Evolutionary conservation across 1,140 invertebrate species (phyloP).

Genomic region (Physella acuta): DNA sequence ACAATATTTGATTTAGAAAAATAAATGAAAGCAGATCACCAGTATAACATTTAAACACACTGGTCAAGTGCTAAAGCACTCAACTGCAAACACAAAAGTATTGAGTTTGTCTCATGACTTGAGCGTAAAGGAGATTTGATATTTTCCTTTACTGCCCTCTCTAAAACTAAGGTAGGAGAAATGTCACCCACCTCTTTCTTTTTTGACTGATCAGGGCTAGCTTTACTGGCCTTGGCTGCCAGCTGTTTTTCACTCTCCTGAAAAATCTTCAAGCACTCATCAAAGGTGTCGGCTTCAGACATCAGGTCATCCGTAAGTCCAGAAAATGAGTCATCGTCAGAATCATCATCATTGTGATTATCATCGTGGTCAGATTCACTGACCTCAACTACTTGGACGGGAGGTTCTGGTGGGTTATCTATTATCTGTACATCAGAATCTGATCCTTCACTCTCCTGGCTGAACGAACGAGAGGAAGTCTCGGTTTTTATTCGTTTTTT

Average conservation of each 20-base stretch:
- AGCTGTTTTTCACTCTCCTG: constrained; percentile 60
- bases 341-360: neutral
- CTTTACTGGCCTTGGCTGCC: neutral
- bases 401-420: neutral
- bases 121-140: too few species aligned
- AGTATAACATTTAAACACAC: too few species aligned
- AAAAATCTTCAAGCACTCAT: constrained; percentile 76
- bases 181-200: neutral
- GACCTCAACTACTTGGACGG: neutral
- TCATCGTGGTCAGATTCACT: constrained; percentile 14
- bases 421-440: constrained; percentile 23
- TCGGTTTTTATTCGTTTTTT: too few species aligned
- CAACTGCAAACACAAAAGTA: too few species aligned
- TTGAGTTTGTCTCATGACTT: too few species aligned
- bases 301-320: neutral
- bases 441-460: constrained; percentile 14
- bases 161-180: too few species aligned
- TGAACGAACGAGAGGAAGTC: too few species aligned
- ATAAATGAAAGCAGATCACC: too few species aligned
- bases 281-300: constrained; percentile 67
- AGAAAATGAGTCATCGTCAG: neutral
- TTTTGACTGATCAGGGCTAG: neutral
- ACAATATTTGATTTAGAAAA: too few species aligned
- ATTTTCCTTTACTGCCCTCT: too few species aligned
- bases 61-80: too few species aligned